phyloP scores from a whole-genome alignment of 2,888 invertebrate species.

The Campoplex nolae region DNA sequence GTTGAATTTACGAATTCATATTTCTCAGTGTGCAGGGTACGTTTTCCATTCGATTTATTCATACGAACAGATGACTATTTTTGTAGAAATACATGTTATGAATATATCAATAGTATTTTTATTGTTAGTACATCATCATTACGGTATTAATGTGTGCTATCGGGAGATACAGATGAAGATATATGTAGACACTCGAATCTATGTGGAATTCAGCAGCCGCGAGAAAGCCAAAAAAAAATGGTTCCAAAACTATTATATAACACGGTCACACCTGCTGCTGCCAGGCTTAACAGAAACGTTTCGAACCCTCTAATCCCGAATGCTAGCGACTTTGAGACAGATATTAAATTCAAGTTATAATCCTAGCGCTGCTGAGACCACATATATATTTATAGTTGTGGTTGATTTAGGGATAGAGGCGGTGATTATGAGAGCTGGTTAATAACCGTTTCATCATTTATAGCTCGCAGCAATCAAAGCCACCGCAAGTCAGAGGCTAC shows the following conservation, averaged over 20 bases:
- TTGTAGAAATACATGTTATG: no score
- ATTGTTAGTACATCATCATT: neutral
- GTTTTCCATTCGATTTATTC: no score
- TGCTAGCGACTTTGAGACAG: slow-evolving; percentile 36
- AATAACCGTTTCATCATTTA: slow-evolving; percentile 59
- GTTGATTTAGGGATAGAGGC: slow-evolving; percentile 37
- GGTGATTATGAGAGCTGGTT: slow-evolving; percentile 59
- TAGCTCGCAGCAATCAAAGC: slow-evolving; percentile 57
- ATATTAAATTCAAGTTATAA: slow-evolving; percentile 36
- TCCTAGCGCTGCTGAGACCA: slow-evolving; percentile 35
- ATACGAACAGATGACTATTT: no score
- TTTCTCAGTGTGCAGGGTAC: no score
- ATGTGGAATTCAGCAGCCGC: slow-evolving; percentile 23
- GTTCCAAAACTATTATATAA: slow-evolving; percentile 43
- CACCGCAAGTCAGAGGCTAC: slow-evolving; percentile 54
- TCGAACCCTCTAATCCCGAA: slow-evolving; percentile 50
- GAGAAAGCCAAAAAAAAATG: slow-evolving; percentile 34
- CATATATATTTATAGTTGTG: slow-evolving; percentile 24
- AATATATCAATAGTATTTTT: neutral
- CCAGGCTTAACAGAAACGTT: slow-evolving; percentile 33
- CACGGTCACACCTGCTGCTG: slow-evolving; percentile 57
- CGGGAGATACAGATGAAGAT: neutral
- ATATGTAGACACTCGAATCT: neutral
- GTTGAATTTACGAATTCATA: no score
- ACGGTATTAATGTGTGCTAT: neutral